Conservation (phyloP, 2,797 vertebrate genomes). For the Melanotaenia trifasciata region DNA sequence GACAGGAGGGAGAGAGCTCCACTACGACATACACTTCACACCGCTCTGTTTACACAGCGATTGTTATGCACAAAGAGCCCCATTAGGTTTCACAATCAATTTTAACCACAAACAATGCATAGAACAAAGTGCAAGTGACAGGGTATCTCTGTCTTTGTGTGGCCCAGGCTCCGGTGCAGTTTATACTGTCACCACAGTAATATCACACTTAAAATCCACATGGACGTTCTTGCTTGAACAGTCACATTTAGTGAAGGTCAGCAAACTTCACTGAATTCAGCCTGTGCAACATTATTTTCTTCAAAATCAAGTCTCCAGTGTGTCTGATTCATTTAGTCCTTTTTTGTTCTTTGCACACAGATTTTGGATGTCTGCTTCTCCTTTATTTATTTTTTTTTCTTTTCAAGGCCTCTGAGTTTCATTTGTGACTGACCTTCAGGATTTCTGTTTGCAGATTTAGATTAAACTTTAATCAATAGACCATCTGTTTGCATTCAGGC, state of each 20-base stretch:
- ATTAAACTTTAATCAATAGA: constrained; percentile 61
- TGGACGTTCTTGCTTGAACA: constrained; percentile 4
- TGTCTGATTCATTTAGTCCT: constrained; percentile 18
- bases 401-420: constrained; percentile 36
- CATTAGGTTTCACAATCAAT: constrained; percentile 58
- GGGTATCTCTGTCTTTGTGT: constrained; percentile 18
- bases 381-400: constrained; percentile 2
- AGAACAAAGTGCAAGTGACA: constrained; percentile 4
- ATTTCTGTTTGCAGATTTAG: constrained; percentile 40
- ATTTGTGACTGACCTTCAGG: constrained; percentile 54
- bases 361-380: constrained; percentile 5
- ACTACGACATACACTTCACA: constrained; percentile 24
- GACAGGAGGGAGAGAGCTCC: not conserved
- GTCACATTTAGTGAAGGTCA: constrained; percentile 58
- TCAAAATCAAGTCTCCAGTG: constrained; percentile 14
- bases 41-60: constrained; percentile 50
- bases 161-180: constrained; percentile 4
- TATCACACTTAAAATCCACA: constrained; percentile 29
- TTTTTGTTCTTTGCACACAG: not conserved
- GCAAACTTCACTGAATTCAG: constrained; percentile 38
- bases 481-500: constrained; percentile 67
- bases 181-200: constrained; percentile 22
- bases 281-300: constrained; percentile 17
- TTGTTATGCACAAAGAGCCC: constrained; percentile 68
- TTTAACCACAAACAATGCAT: constrained; percentile 29